These are phyloP conservation scores for Cygnus olor DNA, from an alignment of 2,797 vertebrate species.

Conservation along the genomic window DNA sequence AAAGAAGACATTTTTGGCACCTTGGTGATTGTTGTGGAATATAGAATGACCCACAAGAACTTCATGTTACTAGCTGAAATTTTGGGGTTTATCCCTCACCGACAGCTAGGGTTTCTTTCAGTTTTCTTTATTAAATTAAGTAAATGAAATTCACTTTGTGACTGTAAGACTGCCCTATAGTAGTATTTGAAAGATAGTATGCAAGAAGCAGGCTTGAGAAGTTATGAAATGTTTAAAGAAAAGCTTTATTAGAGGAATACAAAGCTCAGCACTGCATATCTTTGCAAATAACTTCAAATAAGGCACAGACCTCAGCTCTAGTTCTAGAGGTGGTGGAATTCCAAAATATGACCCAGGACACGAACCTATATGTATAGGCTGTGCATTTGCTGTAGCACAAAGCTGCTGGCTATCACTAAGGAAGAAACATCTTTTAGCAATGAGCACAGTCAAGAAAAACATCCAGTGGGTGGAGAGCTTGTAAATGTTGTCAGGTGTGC, in stretches of 20 bases:
- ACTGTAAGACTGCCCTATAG: background rate
- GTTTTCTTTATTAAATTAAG: background rate
- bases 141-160: background rate
- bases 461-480: background rate
- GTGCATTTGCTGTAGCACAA: background rate
- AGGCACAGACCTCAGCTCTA: background rate
- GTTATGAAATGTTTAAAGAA: background rate
- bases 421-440: background rate
- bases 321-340: background rate
- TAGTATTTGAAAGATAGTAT: background rate
- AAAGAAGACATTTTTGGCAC: too few species aligned
- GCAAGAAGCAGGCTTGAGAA: background rate
- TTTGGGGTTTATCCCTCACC: background rate
- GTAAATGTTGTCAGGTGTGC: background rate
- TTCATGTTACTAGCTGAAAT: background rate
- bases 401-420: background rate
- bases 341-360: background rate
- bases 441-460: background rate
- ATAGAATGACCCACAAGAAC: background rate
- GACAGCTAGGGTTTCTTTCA: background rate
- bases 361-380: fast-evolving
- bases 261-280: background rate
- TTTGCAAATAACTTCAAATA: background rate
- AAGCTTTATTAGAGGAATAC: background rate
- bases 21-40: background rate